phyloP scores from a whole-genome alignment of 2,113 vertebrate species.

The Microtus ochrogaster region DNA sequence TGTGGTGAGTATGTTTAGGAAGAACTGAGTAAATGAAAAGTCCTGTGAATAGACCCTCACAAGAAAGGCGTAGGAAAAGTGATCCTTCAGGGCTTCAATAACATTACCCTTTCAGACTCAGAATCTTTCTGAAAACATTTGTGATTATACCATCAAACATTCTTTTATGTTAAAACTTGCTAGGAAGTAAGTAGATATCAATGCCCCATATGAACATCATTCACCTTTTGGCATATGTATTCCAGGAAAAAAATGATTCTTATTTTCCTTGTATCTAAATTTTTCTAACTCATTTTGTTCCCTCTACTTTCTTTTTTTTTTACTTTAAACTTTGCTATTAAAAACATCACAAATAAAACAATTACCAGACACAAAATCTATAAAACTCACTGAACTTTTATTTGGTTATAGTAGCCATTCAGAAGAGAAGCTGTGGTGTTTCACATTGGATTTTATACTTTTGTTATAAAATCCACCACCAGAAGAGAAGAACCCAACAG shows the following conservation, averaged over 20 bases:
- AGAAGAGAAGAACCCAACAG: not conserved
- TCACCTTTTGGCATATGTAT: not conserved
- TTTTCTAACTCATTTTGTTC: not conserved
- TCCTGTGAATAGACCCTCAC: not conserved
- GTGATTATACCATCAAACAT: not conserved
- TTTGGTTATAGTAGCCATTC: too few relatives aligned
- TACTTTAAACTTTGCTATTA: not conserved
- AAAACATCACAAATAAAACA: not conserved
- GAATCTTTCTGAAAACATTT: not conserved
- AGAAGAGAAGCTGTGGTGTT: not conserved
- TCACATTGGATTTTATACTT: not conserved
- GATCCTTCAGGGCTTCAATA: not conserved
- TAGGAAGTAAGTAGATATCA: not conserved
- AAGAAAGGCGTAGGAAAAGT: not conserved
- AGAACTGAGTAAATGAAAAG: not conserved
- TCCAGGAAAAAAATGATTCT: not conserved
- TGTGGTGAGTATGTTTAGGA: not conserved
- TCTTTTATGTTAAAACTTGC: not conserved
- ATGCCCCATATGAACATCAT: not conserved
- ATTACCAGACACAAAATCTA: not conserved
- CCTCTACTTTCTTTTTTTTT: not conserved
- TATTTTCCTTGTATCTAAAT: not conserved
- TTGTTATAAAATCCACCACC: not conserved
- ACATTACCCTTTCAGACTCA: not conserved
- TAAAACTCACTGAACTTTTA: not conserved